Base-by-base conservation (phyloP, 1,140 invertebrate species). In the Babylonia areolata region DNA sequence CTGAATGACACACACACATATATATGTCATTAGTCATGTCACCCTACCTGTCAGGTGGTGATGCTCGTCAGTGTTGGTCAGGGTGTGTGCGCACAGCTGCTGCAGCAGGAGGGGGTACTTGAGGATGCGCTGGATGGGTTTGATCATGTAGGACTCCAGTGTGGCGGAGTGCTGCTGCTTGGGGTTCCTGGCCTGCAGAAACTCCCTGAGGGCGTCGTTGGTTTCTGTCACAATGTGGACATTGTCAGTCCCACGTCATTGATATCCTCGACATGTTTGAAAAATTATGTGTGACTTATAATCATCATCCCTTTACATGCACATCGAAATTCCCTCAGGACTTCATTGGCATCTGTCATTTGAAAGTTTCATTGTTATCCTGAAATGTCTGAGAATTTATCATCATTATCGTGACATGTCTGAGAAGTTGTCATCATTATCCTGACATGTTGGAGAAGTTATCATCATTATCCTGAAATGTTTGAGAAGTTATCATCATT, bases 51-150 rank as follows among this genome's bases (percentile, higher is more conserved):
- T 93, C 15, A 99, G 96, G 95, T 99, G 98, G 91, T 97, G 96
- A 95, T 99, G 97, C 95, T 99, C 98, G 90, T 99, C 97, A 84
- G 97, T 97, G 91, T 97, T 96, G 75, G 97, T 96, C 93, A 98
- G 97, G 78, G 98, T 99, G 88, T 99, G 96, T 95, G 98, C 98
- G 92, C 97, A 96, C 92, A 99, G 96, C 95, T 99, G 98, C 95
- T 99, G 97, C 85, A 99, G 95, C 64, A 99, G 95, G 87, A 99
- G 94, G 2, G 99, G 99, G 95, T 99, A 99, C 94, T 99, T 99
- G 85, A 99, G 96, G 94, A 99, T 99, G 95, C 99, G 96, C 95
- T 99, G 99, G 94, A 99, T 99, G 79, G 99, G 99, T 95, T 99
- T 99, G 92, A 99, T 99, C 94, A 99, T 96, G 96, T 99, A 99